phyloP scores from a whole-genome alignment of 2,113 vertebrate species.

The Cariama cristata region DNA sequence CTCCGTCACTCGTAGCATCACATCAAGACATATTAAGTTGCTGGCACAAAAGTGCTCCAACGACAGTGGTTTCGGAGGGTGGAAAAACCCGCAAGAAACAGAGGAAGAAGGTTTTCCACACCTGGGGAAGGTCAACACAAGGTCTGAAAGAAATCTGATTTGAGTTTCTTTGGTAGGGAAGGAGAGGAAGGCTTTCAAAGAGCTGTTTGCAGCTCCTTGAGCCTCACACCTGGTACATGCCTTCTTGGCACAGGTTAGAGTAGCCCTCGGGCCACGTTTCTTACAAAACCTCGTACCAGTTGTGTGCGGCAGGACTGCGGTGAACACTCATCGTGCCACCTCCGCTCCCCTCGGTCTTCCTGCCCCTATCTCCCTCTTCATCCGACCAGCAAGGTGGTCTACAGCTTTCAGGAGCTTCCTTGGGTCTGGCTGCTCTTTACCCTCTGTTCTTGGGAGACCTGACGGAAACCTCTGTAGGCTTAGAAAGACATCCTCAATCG shows the following conservation, averaged over 20 bases:
- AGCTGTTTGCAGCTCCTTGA: background rate
- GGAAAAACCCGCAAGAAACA: background rate
- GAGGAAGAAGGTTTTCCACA: background rate
- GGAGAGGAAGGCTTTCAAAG: background rate
- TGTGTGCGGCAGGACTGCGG: background rate
- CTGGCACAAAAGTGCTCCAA: background rate
- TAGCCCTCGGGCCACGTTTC: background rate
- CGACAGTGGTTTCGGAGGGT: background rate
- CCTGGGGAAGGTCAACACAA: background rate
- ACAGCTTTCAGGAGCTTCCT: background rate
- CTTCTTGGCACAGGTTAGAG: background rate
- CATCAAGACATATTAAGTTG: background rate
- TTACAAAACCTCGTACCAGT: background rate
- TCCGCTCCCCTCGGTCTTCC: fast-evolving
- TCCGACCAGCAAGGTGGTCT: fast-evolving
- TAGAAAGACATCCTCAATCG: background rate
- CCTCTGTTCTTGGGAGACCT: background rate
- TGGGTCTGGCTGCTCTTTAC: background rate
- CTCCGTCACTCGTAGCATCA: background rate
- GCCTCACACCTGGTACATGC: background rate
- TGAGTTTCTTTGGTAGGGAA: background rate
- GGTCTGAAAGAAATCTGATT: background rate
- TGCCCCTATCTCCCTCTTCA: background rate
- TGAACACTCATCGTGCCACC: background rate
- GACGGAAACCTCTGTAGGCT: background rate